phyloP scores from a whole-genome alignment of 2,888 invertebrate genomes.

The Tholera decimalis region DNA sequence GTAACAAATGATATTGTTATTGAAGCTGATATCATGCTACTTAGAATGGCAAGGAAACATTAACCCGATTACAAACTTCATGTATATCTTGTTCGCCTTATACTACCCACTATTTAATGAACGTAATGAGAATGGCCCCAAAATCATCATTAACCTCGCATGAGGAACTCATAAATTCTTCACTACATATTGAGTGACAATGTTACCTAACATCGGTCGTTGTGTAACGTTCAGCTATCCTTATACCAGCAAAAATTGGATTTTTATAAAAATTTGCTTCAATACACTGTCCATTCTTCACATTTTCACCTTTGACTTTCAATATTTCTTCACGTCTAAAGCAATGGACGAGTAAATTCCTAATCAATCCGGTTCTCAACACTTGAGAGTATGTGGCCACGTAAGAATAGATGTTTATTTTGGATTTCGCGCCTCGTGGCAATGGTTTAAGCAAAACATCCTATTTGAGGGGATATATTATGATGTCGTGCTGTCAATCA shows the following conservation, averaged over 20 bases:
- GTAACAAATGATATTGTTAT: constrained; percentile 1
- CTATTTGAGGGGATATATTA: constrained; percentile 66
- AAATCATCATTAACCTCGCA: constrained; percentile 57
- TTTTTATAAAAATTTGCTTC: constrained; percentile 11
- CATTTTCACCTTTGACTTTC: background rate
- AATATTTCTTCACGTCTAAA: constrained; percentile 16
- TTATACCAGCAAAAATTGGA: constrained; percentile 9
- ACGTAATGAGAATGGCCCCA: constrained; percentile 45
- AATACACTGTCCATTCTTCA: constrained; percentile 40
- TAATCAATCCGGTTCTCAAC: constrained; percentile 44
- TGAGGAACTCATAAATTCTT: constrained; percentile 64
- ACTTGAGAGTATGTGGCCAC: constrained; percentile 48
- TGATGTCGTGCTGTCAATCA: constrained; percentile 63
- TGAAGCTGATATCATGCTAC: constrained; percentile 3
- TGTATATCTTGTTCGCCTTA: constrained; percentile 21
- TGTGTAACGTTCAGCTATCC: constrained; percentile 54
- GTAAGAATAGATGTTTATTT: constrained; percentile 75
- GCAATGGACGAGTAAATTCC: constrained; percentile 53
- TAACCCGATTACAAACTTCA: constrained; percentile 31
- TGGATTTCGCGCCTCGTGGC: constrained; percentile 76
- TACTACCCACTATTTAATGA: constrained; percentile 29
- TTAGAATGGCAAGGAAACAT: constrained; percentile 24
- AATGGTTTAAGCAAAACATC: constrained; percentile 74
- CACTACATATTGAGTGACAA: constrained; percentile 63
- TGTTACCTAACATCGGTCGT: constrained; percentile 62